phyloP scores from a whole-genome alignment of 92 coral and sea anemone genomes.

The Parazoanthus darwini region DNA sequence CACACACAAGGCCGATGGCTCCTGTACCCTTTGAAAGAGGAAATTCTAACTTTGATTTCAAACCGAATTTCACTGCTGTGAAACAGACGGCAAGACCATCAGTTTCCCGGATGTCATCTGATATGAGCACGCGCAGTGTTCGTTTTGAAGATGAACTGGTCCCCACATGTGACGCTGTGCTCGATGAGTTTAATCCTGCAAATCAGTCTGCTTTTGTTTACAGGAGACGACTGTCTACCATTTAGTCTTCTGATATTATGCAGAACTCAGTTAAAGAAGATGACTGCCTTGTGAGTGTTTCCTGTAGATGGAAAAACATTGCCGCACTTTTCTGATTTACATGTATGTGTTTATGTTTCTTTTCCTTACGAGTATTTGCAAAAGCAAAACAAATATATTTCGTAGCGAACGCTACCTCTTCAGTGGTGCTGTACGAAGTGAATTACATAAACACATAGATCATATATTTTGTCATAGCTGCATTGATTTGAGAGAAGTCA shows the following conservation, averaged over 20 bases:
- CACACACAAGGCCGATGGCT: background rate
- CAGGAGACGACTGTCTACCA: slow-evolving; percentile 55
- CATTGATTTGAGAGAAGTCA: too few species aligned
- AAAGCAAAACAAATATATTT: too few species aligned
- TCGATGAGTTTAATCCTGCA: slow-evolving; percentile 38
- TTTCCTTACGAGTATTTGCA: too few species aligned
- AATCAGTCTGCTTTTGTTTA: slow-evolving; percentile 42
- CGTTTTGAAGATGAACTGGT: slow-evolving; percentile 69
- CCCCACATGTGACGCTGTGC: slow-evolving; percentile 26
- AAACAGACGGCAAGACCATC: slow-evolving; percentile 1
- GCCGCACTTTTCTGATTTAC: too few species aligned
- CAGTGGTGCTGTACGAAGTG: too few species aligned
- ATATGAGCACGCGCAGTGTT: slow-evolving; percentile 62
- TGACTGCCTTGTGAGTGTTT: too few species aligned
- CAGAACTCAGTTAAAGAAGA: too few species aligned
- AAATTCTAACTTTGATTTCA: background rate
- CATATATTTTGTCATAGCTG: too few species aligned
- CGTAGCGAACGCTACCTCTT: too few species aligned
- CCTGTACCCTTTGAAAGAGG: background rate
- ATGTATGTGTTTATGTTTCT: too few species aligned
- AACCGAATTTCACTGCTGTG: background rate
- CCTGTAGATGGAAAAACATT: too few species aligned
- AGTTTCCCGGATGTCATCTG: slow-evolving; percentile 57
- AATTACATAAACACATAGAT: too few species aligned
- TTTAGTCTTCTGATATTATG: background rate